Conservation (phyloP, 1,140 invertebrate species). For the Eciton burchellii region DNA sequence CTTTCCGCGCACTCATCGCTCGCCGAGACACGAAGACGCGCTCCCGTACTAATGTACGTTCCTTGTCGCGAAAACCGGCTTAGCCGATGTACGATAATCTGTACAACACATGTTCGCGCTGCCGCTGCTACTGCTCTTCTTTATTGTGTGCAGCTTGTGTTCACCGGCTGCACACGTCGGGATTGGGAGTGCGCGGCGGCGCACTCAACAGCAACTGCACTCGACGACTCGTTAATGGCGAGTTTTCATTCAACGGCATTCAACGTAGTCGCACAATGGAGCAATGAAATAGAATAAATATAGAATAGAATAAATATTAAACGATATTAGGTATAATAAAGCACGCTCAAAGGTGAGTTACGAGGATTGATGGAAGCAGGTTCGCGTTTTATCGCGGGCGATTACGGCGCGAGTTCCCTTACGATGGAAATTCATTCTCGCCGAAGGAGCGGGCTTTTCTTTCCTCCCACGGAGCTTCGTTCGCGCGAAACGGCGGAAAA, state of each 20-base stretch:
- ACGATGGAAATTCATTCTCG: not conserved
- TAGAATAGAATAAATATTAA: constrained; percentile 12
- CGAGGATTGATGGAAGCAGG: too few relatives aligned
- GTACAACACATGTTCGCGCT: not conserved
- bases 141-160: not conserved
- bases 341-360: too few relatives aligned
- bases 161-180: too few relatives aligned
- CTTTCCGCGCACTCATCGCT: not conserved
- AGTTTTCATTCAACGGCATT: not conserved
- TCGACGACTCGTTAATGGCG: not conserved
- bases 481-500: not conserved
- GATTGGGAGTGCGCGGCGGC: not conserved
- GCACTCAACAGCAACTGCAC: not conserved
- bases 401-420: not conserved
- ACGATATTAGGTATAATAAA: too few relatives aligned
- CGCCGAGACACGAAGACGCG: constrained; percentile 5
- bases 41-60: constrained; percentile 54
- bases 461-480: not conserved
- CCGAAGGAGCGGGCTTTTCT: not conserved
- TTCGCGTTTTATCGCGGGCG: too few relatives aligned
- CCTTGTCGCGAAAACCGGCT: constrained; percentile 54
- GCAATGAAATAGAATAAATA: not conserved
- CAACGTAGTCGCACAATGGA: not conserved
- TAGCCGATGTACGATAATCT: constrained; percentile 40
- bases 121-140: not conserved